Conservation (phyloP, 2,888 invertebrate genomes). For the Ectemnius cavifrons region DNA sequence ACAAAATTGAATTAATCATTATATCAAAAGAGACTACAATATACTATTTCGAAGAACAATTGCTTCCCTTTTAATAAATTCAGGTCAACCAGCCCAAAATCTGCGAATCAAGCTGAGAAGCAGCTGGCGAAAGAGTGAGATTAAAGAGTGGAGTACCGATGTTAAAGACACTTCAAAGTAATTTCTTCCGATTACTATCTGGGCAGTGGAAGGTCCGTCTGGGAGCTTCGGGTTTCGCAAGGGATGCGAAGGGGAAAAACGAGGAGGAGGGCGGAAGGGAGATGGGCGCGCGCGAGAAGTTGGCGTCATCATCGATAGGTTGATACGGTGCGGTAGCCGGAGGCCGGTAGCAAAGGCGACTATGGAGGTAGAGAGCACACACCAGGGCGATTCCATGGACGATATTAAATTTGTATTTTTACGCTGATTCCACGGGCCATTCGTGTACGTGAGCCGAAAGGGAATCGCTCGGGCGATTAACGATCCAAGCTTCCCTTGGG, state of each 20-base stretch:
- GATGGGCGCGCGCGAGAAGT: no score
- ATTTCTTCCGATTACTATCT: neutral
- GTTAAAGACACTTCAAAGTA: neutral
- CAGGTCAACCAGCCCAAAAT: no score
- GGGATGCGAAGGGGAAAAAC: no score
- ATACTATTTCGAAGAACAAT: no score
- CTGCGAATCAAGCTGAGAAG: no score
- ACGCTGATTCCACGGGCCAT: slow-evolving; percentile 81
- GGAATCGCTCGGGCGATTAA: slow-evolving; percentile 80
- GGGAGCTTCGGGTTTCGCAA: no score
- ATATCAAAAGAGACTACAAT: no score
- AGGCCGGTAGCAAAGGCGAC: slow-evolving; percentile 5
- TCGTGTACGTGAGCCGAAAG: slow-evolving; percentile 80
- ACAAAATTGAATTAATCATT: no score
- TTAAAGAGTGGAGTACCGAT: neutral
- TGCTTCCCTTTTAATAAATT: no score
- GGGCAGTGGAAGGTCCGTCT: neutral
- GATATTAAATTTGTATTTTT: slow-evolving; percentile 84
- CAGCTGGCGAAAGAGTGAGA: no score
- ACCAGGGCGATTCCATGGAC: slow-evolving; percentile 44
- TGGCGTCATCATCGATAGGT: slow-evolving; percentile 9
- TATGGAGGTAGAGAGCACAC: slow-evolving; percentile 25
- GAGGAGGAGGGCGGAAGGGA: no score
- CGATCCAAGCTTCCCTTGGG: slow-evolving; percentile 77
- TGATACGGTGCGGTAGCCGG: slow-evolving; percentile 34